These are phyloP conservation scores for Cybosia mesomella DNA, from an alignment of 2,888 invertebrate genomes.

Conservation along the genomic window DNA sequence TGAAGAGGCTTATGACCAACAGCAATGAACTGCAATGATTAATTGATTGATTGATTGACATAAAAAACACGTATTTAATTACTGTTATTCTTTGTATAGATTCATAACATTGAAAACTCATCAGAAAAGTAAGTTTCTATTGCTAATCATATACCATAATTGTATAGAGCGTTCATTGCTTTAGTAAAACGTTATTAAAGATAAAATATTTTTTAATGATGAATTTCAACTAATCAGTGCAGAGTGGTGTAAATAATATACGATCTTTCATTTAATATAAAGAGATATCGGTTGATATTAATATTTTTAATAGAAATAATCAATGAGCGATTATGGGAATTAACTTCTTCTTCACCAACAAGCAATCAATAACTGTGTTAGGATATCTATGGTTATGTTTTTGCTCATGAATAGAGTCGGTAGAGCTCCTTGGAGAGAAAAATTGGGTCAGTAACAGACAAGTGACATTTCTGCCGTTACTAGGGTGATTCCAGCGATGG, in stretches of 20 bases:
- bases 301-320: not conserved
- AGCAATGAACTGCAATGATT: too few species aligned
- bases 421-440: too few species aligned
- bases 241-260: not conserved
- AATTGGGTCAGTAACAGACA: too few species aligned
- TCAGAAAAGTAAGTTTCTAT: not conserved
- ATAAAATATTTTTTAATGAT: not conserved
- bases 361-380: too few species aligned
- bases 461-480: too few species aligned
- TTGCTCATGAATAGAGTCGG: too few species aligned
- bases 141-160: not conserved
- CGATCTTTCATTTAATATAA: not conserved
- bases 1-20: not conserved
- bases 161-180: not conserved
- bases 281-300: not conserved
- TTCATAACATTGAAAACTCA: not conserved
- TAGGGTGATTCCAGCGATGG: not conserved
- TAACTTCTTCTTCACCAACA: too few species aligned
- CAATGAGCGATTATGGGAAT: not conserved
- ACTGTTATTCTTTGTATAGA: not conserved
- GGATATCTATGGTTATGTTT: too few species aligned
- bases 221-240: constrained; percentile 4
- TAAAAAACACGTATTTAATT: not conserved
- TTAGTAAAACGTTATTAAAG: not conserved
- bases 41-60: too few species aligned